A percentile compares a stretch with the other conserved stretches of the same genome.
Evolutionary conservation across 35 echinoderm and acorn worm genomes (phyloP).

Genomic region (Lytechinus variegatus): DNA sequence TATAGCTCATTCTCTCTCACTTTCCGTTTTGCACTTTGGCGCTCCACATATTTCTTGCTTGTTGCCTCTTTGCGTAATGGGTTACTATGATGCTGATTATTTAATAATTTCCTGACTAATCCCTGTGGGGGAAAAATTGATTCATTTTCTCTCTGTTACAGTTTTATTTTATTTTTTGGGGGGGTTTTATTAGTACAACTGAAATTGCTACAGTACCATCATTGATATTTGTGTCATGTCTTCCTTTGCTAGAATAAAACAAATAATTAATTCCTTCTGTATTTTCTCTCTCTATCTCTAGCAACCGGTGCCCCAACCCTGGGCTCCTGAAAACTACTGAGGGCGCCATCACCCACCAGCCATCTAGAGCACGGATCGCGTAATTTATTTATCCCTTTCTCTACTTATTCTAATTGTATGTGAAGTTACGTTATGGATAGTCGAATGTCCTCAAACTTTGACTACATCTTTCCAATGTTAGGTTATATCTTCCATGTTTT

Average conservation of each 20-base stretch:
- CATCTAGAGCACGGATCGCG: background rate
- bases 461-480: background rate
- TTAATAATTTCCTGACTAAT: no score
- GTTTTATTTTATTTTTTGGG: no score
- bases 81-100: no score
- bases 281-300: background rate
- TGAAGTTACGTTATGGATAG: background rate
- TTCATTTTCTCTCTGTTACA: no score
- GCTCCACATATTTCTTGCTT: no score
- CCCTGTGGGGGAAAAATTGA: no score
- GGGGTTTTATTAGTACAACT: no score
- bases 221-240: no score
- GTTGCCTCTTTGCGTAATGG: no score
- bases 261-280: background rate
- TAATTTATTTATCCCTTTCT: background rate
- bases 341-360: background rate
- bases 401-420: background rate
- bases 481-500: background rate
- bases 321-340: constrained; percentile 29
- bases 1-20: no score
- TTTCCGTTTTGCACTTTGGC: no score
- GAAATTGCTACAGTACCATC: no score
- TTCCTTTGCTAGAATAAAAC: background rate
- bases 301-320: background rate
- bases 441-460: background rate